These are phyloP conservation scores for Antrozous pallidus DNA, from an alignment of 2,797 vertebrate species.

Conservation along the genomic window DNA sequence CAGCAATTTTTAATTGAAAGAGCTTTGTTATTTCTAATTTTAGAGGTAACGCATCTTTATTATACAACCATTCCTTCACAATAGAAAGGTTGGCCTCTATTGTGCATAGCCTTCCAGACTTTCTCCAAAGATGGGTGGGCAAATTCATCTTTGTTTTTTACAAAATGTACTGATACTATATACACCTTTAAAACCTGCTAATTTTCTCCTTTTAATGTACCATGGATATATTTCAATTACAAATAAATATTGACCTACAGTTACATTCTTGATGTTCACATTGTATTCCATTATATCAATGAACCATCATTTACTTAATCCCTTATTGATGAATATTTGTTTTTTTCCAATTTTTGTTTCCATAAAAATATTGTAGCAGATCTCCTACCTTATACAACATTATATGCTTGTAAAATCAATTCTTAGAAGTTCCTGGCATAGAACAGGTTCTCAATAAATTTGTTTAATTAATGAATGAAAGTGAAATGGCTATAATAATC, in stretches of 20 bases:
- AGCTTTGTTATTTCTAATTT: slow-evolving; percentile 4
- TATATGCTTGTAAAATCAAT: slow-evolving; percentile 7
- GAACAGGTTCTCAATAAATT: background rate
- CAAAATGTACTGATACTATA: background rate
- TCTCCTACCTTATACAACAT: background rate
- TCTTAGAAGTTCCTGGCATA: background rate
- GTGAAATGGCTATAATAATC: background rate
- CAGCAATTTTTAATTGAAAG: background rate
- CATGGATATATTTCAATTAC: background rate
- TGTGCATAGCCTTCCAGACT: background rate
- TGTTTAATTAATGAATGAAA: background rate
- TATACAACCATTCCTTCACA: background rate
- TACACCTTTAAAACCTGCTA: background rate
- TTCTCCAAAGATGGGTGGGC: background rate
- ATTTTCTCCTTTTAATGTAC: background rate
- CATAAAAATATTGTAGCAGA: background rate
- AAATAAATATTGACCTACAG: background rate
- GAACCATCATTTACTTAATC: background rate
- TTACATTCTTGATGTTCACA: background rate
- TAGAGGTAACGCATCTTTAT: background rate
- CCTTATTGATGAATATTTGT: background rate
- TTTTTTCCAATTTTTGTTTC: slow-evolving; percentile 2
- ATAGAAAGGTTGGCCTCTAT: background rate
- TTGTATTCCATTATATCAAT: background rate
- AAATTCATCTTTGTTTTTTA: background rate